phyloP scores from a whole-genome alignment of 1,140 invertebrate genomes.

The Zaprionus vittiger region DNA sequence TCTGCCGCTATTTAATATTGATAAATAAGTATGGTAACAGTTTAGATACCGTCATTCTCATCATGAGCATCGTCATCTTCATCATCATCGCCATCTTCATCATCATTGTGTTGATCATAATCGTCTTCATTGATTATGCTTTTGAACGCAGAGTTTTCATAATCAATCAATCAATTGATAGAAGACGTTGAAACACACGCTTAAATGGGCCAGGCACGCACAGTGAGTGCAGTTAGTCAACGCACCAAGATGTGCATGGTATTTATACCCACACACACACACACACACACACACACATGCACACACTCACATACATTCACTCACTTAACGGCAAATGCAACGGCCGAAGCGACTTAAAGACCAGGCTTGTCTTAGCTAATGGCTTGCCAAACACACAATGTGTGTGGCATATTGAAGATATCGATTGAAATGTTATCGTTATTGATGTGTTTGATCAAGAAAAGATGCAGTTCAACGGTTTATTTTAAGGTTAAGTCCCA shows the following conservation, averaged over 20 bases:
- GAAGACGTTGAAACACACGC: conserved; percentile 35
- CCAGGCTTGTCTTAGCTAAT: conserved; percentile 3
- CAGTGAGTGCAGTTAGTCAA: conserved; percentile 23
- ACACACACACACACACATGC: too few relatives aligned
- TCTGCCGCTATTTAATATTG: conserved; percentile 57
- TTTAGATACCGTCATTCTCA: conserved; percentile 40
- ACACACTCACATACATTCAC: background rate
- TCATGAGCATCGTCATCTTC: conserved; percentile 29
- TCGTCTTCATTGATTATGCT: conserved; percentile 50
- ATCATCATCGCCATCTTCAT: conserved; percentile 24
- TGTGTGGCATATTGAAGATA: too few relatives aligned
- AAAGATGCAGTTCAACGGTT: too few relatives aligned
- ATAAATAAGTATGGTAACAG: conserved; percentile 67
- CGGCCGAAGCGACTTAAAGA: too few relatives aligned
- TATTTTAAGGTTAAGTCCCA: too few relatives aligned
- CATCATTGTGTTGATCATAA: conserved; percentile 20
- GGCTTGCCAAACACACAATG: background rate
- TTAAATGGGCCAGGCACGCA: conserved; percentile 12
- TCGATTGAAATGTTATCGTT: too few relatives aligned
- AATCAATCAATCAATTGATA: conserved; percentile 60
- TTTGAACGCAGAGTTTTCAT: conserved; percentile 58
- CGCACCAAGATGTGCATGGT: conserved; percentile 3
- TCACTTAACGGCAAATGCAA: conserved; percentile 26
- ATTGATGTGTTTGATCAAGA: too few relatives aligned
- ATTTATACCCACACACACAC: background rate